Base-by-base conservation (phyloP, 2,888 invertebrate genomes). In the Antheraea yamamai region DNA sequence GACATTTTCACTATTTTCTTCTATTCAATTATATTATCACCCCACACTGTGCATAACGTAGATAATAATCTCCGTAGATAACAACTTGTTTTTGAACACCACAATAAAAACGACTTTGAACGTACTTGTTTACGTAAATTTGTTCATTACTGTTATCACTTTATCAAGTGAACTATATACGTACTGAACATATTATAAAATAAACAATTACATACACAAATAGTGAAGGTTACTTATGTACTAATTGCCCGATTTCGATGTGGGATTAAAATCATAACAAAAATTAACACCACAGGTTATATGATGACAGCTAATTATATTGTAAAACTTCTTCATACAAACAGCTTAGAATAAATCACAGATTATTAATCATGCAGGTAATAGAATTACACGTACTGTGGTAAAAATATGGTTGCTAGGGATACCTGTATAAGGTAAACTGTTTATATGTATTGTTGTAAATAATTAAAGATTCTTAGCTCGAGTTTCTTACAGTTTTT, bases 1-100 rank as follows among this genome's bases (percentile, higher is more conserved):
- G 84, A 85, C 89, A 89, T 89, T 74, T 83, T 64, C 52, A 51
- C 47, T 47, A 18, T 8, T n/a, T 47, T 61, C 23, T 39, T 52
- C 66, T 68, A 68, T 68, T 35, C 20, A 20, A 10, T 8, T 0
- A 30, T 68, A 20, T 68, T 68, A 68, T 39, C 68, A 68, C 14
- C 18, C 68, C 68, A 68, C 68, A 68, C 68, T 23, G 64, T 14
- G 35, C 23, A 68, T 35, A 68, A 68, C 20, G 26, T 64, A 8
- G 64, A 64, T 64, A 64, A 64, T 23, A 26, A 64, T 64, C 64
- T 26, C 0, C 23, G 23, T 26, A 64, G 68, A 68, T 68, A 68
- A 68, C 16, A 39, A 68, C 20, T 20, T 68, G 68, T 68, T 39
- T 68, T 68, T 35, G 0, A 35, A 39, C 12, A 23, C 39, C 35